A percentile compares a stretch with the other conserved stretches of the same genome.
Evolutionary conservation across 1,140 invertebrate species (phyloP).

Genomic region (Hesperophylax magnus): DNA sequence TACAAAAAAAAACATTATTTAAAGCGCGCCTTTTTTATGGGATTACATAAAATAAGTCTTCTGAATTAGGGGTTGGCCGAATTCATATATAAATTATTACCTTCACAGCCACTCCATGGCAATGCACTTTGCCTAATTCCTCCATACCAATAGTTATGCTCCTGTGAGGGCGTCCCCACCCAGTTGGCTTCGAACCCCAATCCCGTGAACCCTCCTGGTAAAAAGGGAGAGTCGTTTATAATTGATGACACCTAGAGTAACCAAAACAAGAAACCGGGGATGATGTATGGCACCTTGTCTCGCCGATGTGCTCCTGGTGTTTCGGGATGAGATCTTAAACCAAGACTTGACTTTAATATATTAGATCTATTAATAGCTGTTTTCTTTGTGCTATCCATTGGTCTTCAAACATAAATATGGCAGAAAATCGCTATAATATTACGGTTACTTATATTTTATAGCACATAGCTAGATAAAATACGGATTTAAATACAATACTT

Average conservation of each 20-base stretch:
- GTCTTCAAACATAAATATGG: too few relatives aligned
- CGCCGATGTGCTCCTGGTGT: not conserved
- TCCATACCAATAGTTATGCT: not conserved
- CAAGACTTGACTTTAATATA: constrained; percentile 12
- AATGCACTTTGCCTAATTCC: constrained; percentile 24
- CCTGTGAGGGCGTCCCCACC: not conserved
- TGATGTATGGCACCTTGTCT: constrained; percentile 40
- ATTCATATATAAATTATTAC: constrained; percentile 23
- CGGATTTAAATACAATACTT: too few relatives aligned
- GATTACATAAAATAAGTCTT: not conserved
- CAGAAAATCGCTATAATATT: too few relatives aligned
- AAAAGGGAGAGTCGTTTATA: constrained; percentile 46
- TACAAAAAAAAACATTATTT: too few relatives aligned
- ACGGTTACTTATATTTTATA: too few relatives aligned
- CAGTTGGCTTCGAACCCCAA: constrained; percentile 16
- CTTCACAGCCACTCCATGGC: not conserved
- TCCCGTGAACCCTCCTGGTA: constrained; percentile 22
- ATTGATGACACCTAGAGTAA: constrained; percentile 47
- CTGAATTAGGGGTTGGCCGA: not conserved
- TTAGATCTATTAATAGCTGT: constrained; percentile 18
- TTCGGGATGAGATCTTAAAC: not conserved
- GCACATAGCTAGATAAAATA: too few relatives aligned
- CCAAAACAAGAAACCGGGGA: constrained; percentile 43
- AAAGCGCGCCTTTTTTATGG: not conserved
- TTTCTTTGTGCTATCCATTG: not conserved